These are phyloP conservation scores for Emydura subglobosa DNA, from an alignment of 2,113 vertebrate genomes.

Conservation along the genomic window DNA sequence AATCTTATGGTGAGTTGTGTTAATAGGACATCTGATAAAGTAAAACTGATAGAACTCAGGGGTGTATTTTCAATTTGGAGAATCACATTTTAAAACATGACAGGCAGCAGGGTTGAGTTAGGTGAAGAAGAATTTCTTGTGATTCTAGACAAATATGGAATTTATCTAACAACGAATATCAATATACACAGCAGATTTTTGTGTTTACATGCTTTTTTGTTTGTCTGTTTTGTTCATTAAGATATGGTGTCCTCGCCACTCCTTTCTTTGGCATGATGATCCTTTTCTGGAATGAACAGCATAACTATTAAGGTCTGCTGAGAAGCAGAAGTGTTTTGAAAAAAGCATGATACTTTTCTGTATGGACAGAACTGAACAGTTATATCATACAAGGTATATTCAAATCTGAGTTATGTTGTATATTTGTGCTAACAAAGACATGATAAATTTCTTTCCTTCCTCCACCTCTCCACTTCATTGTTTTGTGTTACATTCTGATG, in stretches of 20 bases:
- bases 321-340: neutral
- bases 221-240: neutral
- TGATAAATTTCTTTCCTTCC: neutral
- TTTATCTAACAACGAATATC: neutral
- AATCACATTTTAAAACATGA: neutral
- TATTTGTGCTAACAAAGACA: neutral
- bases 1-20: neutral
- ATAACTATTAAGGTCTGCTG: neutral
- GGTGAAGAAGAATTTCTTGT: neutral
- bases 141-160: neutral
- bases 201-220: neutral
- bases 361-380: neutral
- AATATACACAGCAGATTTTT: neutral
- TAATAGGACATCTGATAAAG: neutral
- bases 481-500: no score
- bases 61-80: neutral
- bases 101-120: neutral
- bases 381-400: neutral
- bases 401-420: neutral
- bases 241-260: neutral
- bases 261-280: neutral
- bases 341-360: neutral
- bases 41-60: neutral
- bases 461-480: neutral
- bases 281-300: neutral